Evolutionary conservation across 2,888 invertebrate species (phyloP), one percentile per base, ranked within the genome.

Genomic region (Xestoiulus laeticollis): DNA sequence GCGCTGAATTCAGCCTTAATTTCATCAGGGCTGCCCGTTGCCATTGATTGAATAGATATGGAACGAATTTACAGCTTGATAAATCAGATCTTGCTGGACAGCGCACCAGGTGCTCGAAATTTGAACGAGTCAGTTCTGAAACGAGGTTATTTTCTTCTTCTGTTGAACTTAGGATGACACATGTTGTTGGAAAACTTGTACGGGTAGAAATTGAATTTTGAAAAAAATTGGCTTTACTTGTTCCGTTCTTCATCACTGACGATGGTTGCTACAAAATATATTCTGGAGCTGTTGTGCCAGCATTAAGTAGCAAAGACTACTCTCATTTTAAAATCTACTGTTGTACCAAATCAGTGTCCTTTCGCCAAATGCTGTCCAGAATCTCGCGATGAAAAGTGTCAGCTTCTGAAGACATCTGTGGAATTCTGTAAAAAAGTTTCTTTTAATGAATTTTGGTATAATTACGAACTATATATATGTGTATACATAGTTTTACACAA

Each of bases 21-120:
- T 68, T 68, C 68, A 68, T 68, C 68, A 68, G 68, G 68, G 26
- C 26, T 68, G 68, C 68, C 26, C 68, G 68, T 68, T 68, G 68
- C 68, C 26, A 26, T 8, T 68, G 68, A 68, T 68, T 68, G 68
- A 68, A 68, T 68, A 68, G 68, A 26, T 68, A 68, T 68, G 68
- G 68, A 68, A 68, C 68, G 68, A 68, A 68, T 68, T 68, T 68
- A 68, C 68, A 68, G 68, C 68, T 68, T 26, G 68, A 68, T 68
- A 68, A 68, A 68, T 68, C 68, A 68, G 68, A 68, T 68, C 26
- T n/a, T 68, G 68, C 10, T 68, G 68, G 68, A 68, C 68, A 68
- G 68, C 26, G 68, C 68, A 68, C 68, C 68, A 68, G 68, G 68
- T 68, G 68, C 26, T 68, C 26, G 68, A 68, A 68, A 68, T 68